phyloP scores from a whole-genome alignment of 2,888 invertebrate species.

The Escarpia spicata region DNA sequence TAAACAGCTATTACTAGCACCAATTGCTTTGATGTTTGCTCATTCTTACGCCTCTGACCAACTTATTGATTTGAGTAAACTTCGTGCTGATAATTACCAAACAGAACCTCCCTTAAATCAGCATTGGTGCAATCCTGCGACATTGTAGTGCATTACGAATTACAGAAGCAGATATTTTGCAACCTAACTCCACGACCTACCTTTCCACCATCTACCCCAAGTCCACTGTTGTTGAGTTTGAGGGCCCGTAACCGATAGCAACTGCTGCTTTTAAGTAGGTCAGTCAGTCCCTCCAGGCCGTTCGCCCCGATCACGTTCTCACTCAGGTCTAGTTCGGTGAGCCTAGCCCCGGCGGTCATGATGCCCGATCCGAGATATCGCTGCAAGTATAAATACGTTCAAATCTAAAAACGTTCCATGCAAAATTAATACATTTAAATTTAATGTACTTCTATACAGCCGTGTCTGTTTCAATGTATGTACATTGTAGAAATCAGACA shows the following conservation, averaged over 20 bases:
- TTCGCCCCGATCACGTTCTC: constrained; percentile 90
- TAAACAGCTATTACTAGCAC: too few species aligned
- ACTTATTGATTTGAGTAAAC: too few species aligned
- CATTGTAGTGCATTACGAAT: not conserved
- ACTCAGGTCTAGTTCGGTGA: constrained; percentile 89
- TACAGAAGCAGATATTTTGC: not conserved
- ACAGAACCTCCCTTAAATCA: too few species aligned
- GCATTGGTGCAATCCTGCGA: too few species aligned
- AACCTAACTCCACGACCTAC: constrained; percentile 51
- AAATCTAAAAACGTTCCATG: not conserved
- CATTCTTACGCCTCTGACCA: too few species aligned
- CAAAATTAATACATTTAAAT: too few species aligned
- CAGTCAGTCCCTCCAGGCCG: constrained; percentile 56
- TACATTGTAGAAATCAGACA: too few species aligned
- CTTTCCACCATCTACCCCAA: constrained; percentile 89
- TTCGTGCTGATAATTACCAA: too few species aligned
- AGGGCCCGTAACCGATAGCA: constrained; percentile 86
- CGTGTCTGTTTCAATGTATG: too few species aligned
- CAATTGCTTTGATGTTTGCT: too few species aligned
- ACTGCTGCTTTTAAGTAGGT: constrained; percentile 82
- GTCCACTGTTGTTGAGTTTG: constrained; percentile 91
- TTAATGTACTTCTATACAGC: too few species aligned
- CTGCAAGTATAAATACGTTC: constrained; percentile 58
- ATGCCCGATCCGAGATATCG: constrained; percentile 82
- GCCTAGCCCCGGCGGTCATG: constrained; percentile 79